Evolutionary conservation across 1,140 invertebrate genomes (phyloP).

Genomic region (Bombus breviceps): DNA sequence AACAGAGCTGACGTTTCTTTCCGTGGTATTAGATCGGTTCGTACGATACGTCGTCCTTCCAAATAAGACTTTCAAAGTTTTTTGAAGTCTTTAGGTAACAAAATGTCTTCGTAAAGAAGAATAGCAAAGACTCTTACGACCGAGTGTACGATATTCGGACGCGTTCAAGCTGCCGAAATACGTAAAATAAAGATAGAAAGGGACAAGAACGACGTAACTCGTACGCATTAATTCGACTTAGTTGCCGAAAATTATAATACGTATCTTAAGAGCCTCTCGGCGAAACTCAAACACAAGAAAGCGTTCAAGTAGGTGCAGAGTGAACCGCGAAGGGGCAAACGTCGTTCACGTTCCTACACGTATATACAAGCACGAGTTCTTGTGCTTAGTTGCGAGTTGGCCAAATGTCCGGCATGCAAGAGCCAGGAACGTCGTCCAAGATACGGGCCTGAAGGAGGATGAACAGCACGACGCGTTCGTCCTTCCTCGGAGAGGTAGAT

Average conservation of each 20-base stretch:
- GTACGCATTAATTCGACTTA: not conserved
- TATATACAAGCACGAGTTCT: not conserved
- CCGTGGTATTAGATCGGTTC: not conserved
- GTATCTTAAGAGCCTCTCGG: not conserved
- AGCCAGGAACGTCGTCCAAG: slow-evolving; percentile 6
- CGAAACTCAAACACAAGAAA: not conserved
- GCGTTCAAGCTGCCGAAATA: not conserved
- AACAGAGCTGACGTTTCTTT: no score
- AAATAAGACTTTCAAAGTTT: no score
- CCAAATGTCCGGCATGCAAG: not conserved
- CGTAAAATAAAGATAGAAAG: not conserved
- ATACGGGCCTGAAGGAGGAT: not conserved
- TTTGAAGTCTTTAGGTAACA: no score
- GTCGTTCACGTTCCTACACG: not conserved
- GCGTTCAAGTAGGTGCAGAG: not conserved
- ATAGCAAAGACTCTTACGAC: no score
- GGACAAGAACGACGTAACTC: not conserved
- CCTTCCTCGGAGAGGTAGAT: not conserved
- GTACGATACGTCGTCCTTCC: no score
- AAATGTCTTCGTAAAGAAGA: no score
- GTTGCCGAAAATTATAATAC: not conserved
- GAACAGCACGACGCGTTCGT: not conserved
- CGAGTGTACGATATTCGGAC: no score
- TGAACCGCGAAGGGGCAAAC: not conserved
- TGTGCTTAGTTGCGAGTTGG: not conserved